A percentile compares a stretch with the other conserved stretches of the same genome.
Evolutionary conservation across 2,888 invertebrate species (phyloP).

Genomic region (Trichopria drosophilae): DNA sequence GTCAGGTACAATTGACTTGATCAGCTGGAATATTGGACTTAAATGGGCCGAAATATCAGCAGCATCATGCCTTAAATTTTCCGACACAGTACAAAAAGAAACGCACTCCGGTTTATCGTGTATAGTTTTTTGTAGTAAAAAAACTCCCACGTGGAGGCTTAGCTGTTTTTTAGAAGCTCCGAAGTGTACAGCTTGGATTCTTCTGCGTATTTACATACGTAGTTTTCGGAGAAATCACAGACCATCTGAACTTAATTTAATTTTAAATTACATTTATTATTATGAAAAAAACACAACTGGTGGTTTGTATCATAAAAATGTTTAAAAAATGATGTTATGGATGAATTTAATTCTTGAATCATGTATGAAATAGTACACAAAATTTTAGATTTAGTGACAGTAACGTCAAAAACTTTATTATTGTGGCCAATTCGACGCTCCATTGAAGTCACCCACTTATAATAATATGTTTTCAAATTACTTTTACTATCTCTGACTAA

Average conservation of each 20-base stretch:
- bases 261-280: conserved; percentile 13
- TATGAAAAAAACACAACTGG: conserved; percentile 7
- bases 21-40: conserved; percentile 6
- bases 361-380: conserved; percentile 18
- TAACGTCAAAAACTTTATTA: conserved; percentile 22
- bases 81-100: conserved; percentile 15
- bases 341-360: conserved; percentile 14
- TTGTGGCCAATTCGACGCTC: conserved; percentile 8
- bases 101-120: not conserved
- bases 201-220: conserved; percentile 12
- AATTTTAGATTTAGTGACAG: conserved; percentile 23
- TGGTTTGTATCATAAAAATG: conserved; percentile 14
- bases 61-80: conserved; percentile 16
- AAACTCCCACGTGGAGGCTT: conserved; percentile 14
- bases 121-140: conserved; percentile 5
- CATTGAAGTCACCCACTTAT: conserved; percentile 16
- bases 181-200: conserved; percentile 17
- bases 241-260: conserved; percentile 12
- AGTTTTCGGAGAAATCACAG: conserved; percentile 19
- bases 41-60: conserved; percentile 13
- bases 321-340: conserved; percentile 8
- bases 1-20: not conserved
- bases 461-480: conserved; percentile 12
- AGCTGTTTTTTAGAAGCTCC: conserved; percentile 16
- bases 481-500: conserved; percentile 5